Evolutionary conservation across 2,797 vertebrate genomes (phyloP).

Genomic region (Ceryle rudis): DNA sequence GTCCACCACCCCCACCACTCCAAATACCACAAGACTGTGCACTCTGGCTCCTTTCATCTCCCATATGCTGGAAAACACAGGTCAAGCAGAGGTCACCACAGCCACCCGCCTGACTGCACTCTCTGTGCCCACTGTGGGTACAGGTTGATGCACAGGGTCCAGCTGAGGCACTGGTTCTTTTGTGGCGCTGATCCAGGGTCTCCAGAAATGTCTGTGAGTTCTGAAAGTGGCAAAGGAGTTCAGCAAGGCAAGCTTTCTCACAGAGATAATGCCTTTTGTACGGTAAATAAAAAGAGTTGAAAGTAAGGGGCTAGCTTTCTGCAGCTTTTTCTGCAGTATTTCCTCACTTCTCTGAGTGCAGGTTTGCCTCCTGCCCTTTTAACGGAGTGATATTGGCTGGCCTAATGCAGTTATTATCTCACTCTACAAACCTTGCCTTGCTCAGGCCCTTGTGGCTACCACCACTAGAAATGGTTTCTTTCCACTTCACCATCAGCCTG

Average conservation of each 20-base stretch:
- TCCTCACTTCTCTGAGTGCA: background rate
- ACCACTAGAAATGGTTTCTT: background rate
- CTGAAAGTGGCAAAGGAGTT: background rate
- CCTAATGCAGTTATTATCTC: background rate
- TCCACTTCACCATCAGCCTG: background rate
- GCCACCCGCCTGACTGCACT: background rate
- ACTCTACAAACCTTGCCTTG: background rate
- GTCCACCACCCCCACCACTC: background rate
- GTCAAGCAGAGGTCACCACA: background rate
- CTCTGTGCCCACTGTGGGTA: background rate
- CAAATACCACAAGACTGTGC: background rate
- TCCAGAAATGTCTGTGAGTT: background rate
- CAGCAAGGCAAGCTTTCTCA: background rate
- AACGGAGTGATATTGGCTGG: background rate
- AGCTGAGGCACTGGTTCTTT: background rate
- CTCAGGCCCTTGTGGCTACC: background rate
- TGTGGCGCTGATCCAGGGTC: background rate
- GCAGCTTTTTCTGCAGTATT: background rate
- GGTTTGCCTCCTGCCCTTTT: background rate
- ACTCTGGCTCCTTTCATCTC: background rate
- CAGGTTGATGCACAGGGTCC: background rate
- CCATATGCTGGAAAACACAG: background rate
- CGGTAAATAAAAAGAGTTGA: background rate
- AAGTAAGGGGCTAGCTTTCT: background rate
- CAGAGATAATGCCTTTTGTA: background rate